Evolutionary conservation across 2,113 vertebrate species (phyloP).

Genomic region (Neotragus pygmaeus): DNA sequence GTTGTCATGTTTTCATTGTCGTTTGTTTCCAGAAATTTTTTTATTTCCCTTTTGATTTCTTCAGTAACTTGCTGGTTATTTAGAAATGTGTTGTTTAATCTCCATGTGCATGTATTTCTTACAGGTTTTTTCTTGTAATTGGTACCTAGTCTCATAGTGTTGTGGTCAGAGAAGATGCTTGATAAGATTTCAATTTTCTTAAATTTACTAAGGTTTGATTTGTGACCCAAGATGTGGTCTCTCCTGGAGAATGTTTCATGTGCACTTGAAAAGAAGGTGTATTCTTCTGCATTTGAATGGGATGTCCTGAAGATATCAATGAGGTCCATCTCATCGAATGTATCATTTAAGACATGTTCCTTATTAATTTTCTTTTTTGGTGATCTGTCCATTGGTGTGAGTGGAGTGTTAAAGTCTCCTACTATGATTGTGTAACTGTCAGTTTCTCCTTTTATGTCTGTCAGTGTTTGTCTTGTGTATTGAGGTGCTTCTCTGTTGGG

Average conservation of each 20-base stretch:
- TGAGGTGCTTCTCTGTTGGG: neutral
- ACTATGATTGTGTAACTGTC: neutral
- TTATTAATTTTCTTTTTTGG: neutral
- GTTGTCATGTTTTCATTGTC: neutral
- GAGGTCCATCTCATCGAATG: neutral
- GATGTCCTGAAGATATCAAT: neutral
- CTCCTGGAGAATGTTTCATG: neutral
- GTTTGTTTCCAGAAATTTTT: neutral
- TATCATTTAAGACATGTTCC: neutral
- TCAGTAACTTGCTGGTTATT: neutral
- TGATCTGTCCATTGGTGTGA: neutral
- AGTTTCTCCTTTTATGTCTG: neutral
- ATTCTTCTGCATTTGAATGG: neutral
- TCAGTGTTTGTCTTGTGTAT: neutral
- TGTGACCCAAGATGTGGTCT: neutral
- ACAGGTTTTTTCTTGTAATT: neutral
- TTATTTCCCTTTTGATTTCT: neutral
- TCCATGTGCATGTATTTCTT: neutral
- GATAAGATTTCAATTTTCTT: neutral
- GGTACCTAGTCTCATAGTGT: neutral
- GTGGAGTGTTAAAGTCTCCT: neutral
- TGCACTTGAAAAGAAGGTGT: neutral
- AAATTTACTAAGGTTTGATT: neutral
- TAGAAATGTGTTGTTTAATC: neutral
- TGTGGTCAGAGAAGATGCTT: neutral